A percentile compares a stretch with the other conserved stretches of the same genome.
Conservation (phyloP, 2,888 invertebrate genomes). For the Hipparchia sbordonii region DNA sequence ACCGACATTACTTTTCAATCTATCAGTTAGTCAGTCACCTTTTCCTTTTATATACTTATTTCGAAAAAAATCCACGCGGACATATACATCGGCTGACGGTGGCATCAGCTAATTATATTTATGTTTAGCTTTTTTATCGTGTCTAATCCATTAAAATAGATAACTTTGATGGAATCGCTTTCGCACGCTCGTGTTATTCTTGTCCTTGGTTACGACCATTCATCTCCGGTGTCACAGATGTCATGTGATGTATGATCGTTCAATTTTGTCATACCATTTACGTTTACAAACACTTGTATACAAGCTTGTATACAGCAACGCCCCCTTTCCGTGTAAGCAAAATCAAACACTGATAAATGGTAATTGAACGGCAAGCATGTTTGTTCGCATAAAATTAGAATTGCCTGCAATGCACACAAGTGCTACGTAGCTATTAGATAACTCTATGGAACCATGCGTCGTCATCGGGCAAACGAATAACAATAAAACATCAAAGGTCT, state of each 20-base stretch:
- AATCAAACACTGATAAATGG: conserved; percentile 43
- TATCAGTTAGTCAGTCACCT: too few species aligned
- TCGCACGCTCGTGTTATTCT: neutral
- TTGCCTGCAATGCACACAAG: conserved; percentile 43
- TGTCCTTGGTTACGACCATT: conserved; percentile 1
- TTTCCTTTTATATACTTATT: too few species aligned
- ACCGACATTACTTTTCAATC: too few species aligned
- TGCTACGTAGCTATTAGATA: conserved; percentile 38
- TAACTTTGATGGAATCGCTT: neutral
- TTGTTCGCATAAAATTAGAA: conserved; percentile 51
- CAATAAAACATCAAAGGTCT: conserved; percentile 17
- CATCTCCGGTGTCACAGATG: conserved; percentile 6
- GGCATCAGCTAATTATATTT: neutral
- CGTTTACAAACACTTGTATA: conserved; percentile 10
- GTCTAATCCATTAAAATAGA: neutral
- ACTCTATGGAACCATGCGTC: conserved; percentile 19
- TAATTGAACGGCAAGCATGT: conserved; percentile 49
- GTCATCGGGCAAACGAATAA: conserved; percentile 29
- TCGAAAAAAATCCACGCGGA: too few species aligned
- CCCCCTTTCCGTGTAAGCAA: conserved; percentile 35
- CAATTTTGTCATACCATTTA: conserved; percentile 16
- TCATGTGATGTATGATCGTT: neutral
- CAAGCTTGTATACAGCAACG: conserved; percentile 5
- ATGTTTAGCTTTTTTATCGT: neutral
- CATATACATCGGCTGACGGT: too few species aligned